Percentiles rank a stretch among this genome's conserved stretches.
phyloP scores from a whole-genome alignment of 1,140 invertebrate genomes.

The Hycleus phaleratus region DNA sequence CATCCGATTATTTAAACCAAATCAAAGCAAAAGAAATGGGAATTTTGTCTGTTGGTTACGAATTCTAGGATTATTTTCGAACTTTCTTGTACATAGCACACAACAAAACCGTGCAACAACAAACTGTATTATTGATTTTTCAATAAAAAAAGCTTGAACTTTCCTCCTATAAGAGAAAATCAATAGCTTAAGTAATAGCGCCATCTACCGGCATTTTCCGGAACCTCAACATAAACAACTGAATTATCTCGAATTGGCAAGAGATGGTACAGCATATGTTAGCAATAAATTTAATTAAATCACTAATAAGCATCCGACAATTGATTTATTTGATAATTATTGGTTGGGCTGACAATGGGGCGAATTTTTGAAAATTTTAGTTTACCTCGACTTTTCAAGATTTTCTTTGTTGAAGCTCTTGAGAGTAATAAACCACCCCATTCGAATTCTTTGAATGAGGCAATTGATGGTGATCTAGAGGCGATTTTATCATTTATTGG shows the following conservation, averaged over 20 bases:
- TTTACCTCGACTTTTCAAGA: conserved; percentile 27
- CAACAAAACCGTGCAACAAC: no score
- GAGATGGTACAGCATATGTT: neutral
- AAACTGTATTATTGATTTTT: no score
- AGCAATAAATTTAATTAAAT: neutral
- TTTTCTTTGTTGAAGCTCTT: conserved; percentile 43
- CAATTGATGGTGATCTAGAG: conserved; percentile 45
- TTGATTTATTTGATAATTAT: neutral
- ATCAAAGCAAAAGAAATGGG: neutral
- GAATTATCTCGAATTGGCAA: neutral
- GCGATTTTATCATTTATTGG: conserved; percentile 45
- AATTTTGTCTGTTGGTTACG: neutral
- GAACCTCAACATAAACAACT: neutral
- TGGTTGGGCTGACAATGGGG: neutral
- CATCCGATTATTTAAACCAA: neutral
- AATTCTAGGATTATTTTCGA: neutral
- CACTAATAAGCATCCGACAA: neutral
- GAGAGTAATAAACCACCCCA: conserved; percentile 49
- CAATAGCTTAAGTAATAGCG: no score
- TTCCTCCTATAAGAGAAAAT: no score
- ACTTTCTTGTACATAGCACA: neutral
- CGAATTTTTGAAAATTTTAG: neutral
- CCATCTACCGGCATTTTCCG: no score
- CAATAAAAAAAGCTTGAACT: no score
- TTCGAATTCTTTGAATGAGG: conserved; percentile 47